Conservation (phyloP, 92 coral and sea anemone species). For the Isaurus tuberculatus region DNA sequence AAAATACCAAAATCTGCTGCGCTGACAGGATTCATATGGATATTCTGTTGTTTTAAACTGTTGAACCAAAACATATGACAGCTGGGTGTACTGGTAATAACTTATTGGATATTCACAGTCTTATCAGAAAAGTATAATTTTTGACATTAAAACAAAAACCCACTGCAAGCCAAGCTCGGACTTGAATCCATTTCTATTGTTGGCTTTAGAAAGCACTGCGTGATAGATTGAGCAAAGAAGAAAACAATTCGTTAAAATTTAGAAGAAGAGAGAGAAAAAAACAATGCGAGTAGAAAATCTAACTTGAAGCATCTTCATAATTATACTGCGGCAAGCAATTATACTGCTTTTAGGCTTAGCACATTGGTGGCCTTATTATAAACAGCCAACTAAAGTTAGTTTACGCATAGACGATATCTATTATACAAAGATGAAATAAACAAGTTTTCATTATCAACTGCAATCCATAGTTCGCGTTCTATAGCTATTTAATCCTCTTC, state of each 20-base stretch:
- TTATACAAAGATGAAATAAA: conserved; percentile 13
- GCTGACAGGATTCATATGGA: neutral
- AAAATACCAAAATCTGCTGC: conserved; percentile 8
- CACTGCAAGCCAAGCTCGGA: conserved; percentile 17
- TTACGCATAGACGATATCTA: conserved; percentile 41
- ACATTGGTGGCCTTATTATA: conserved; percentile 25
- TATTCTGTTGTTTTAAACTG: conserved; percentile 5
- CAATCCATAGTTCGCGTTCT: conserved; percentile 18
- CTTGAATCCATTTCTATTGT: conserved; percentile 4
- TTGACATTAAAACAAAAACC: conserved; percentile 2
- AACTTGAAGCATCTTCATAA: conserved; percentile 21
- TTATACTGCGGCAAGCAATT: neutral
- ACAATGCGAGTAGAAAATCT: conserved; percentile 16
- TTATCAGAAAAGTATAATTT: conserved; percentile 5
- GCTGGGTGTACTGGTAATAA: conserved; percentile 7
- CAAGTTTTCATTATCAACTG: conserved; percentile 14
- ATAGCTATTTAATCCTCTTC: conserved; percentile 28
- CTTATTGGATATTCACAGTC: neutral
- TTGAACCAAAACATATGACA: conserved; percentile 24
- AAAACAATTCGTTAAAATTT: conserved; percentile 21
- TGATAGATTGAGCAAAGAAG: conserved; percentile 1
- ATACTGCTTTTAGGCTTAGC: conserved; percentile 20
- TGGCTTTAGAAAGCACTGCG: conserved; percentile 28
- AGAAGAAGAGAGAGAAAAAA: conserved; percentile 18
- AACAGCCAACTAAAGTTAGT: conserved; percentile 24